Evolutionary conservation across 2,888 invertebrate genomes (phyloP), one percentile per base, ranked within the genome.

Genomic region (Osmoderma eremita): DNA sequence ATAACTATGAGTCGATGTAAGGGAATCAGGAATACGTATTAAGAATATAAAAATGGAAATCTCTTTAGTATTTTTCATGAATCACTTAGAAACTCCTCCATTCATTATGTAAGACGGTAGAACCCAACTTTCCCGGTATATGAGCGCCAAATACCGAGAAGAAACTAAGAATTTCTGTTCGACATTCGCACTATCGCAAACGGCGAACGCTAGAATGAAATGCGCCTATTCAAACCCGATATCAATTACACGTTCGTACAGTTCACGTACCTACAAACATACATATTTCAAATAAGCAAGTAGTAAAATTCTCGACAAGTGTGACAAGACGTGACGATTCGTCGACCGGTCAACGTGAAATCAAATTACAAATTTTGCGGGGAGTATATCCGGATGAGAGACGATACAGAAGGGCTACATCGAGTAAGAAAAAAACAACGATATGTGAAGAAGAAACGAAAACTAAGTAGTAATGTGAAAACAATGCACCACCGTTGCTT

Each of bases 401-500:
- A 1, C 30, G 24, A 51, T 6, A 30, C 30, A 6, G 30, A 8
- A 30, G 30, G 10, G 30, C 10, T 5, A 6, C 8, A 5, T 4
- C 51, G 51, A n/a, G n/a, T n/a, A n/a, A n/a, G n/a, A 51, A 36
- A 15, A 18, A 53, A 38, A 45, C 12, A 17, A 61, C 42, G 24
- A 45, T 30, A 45, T n/a, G 3, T 30, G 5, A 45, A 30, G 24
- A 61, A 61, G 17, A 45, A 45, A 45, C 2, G 30, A 48, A 45
- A 65, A 45, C 62, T 48, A 38, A n/a, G n/a, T n/a, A n/a, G n/a
- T n/a, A n/a, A n/a, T n/a, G n/a, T n/a, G n/a, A 50, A 65, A 63
- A 67, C 63, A 64, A 68, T 70, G 70, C 70, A 70, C 70, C 71
- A 70, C 70, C 63, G 65, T n/a, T 61, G 67, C 56, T 49, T 53